Evolutionary conservation across 1,140 invertebrate species (phyloP), one percentile per base, ranked within the genome.

Genomic region (Aporrectodea caliginosa): DNA sequence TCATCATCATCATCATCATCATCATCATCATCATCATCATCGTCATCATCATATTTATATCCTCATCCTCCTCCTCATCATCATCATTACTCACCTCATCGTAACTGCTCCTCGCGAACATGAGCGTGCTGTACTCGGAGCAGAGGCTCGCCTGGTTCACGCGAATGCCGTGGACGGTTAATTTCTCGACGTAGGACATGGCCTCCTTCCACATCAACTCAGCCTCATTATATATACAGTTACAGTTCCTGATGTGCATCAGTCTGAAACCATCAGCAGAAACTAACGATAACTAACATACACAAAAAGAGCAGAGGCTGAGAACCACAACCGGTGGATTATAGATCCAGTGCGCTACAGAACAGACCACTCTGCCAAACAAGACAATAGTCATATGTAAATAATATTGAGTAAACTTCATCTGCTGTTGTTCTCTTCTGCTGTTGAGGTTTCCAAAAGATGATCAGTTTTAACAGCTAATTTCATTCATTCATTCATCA

Each of bases 51-150:
- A 0, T 16, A n/a, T 14, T 16, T 30, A 27, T 73, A 35, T 58
- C 0, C 2, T 35, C 6, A 30, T 75, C 1, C 73, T 35, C 29
- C 12, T 79, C 16, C n/a, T n/a, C n/a, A n/a, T n/a, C n/a, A n/a
- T n/a, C n/a, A n/a, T n/a, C n/a, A n/a, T n/a, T n/a, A 70, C 83
- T 81, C 87, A 92, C 92, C 88, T 93, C 90, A 87, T 93, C 91
- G 88, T 94, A 95, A 88, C 94, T 92, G 88, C 93, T 94, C 84
- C 92, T 92, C 82, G 92, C 90, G 89, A 93, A 95, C 87, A 92
- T 92, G 79, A 95, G 89, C 77, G 91, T 90, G 84, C 93, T 93
- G 86, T 94, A 93, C 89, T 94, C 93, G 81, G 92, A 92, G 86
- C 93, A 94, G 16, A 94, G 88, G 32, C 92, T 91, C 77, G 93